Base-by-base conservation (phyloP, 1,140 invertebrate species). In the Danaus melanippus region DNA sequence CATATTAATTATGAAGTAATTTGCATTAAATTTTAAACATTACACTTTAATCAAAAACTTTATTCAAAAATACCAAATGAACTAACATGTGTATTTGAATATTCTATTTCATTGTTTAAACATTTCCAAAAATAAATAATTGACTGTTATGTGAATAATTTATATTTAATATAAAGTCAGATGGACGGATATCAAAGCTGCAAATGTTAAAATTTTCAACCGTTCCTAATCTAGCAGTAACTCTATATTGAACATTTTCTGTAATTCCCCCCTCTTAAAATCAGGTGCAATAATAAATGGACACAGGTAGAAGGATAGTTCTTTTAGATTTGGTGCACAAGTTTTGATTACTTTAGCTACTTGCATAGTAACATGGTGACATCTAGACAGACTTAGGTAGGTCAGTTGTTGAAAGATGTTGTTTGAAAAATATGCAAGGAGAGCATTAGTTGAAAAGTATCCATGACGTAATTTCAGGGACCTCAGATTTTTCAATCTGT, bases 241-340 rank as follows among this genome's bases (percentile, higher is more conserved):
- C 58, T 87, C 77, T 69, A 87, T 87, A 64, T 79, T 78, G 59
- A 87, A 88, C 71, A 88, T 76, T 67, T 79, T 83, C 64, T 87
- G 76, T 69, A 88, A 62, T 65, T 88, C 85, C 62, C 72, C 67
- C 67, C 84, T 78, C 62, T 87, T 83, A 48, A 88, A 88, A 58
- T 82, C 72, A 42, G 78, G 75, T 44, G 76, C 76, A 54, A 83
- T 79, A 12, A 88, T 84, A 64, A 88, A 88, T 46, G 87, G 87
- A 49, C 87, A 88, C 6, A 84, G 67, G 56, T 88, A 88, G 58
- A 88, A 88, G 53, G 87, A 88, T n/a, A 88, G 58, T 64, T 88
- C 87, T 51, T 80, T 75, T 7, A 88, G 68, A 60, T 86, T 87
- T 11, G 86, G 84, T 53, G 84, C 85, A 78, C 81, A 87, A 9